phyloP scores from a whole-genome alignment of 2,113 vertebrate genomes.

The Lucifuga dentata region DNA sequence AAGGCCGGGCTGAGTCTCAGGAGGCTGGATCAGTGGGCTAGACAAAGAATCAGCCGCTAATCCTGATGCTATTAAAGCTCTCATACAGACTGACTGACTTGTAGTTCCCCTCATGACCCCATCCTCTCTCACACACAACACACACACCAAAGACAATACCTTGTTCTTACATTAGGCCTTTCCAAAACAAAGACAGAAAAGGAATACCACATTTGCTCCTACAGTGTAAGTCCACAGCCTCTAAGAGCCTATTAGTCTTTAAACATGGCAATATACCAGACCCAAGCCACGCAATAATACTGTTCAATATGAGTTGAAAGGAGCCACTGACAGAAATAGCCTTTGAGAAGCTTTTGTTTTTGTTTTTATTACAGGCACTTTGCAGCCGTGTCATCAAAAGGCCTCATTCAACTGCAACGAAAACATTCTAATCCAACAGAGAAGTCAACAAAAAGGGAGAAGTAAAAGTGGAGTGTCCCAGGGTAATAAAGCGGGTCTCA shows the following conservation, averaged over 20 bases:
- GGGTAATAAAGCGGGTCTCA: neutral
- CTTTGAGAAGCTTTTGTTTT: conserved; percentile 14
- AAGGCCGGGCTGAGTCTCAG: conserved; percentile 24
- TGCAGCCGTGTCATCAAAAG: neutral
- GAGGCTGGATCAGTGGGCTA: conserved; percentile 45
- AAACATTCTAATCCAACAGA: neutral
- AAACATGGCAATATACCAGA: neutral
- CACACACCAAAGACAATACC: conserved; percentile 1
- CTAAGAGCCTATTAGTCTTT: neutral
- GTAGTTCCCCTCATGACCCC: conserved; percentile 24
- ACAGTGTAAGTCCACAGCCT: conserved; percentile 1
- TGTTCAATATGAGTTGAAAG: neutral
- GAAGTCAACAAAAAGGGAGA: conserved; percentile 6
- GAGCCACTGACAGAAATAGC: conserved; percentile 28
- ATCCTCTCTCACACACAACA: conserved; percentile 14
- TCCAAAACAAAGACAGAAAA: conserved; percentile 34
- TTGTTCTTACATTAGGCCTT: neutral
- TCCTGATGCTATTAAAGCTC: conserved; percentile 67
- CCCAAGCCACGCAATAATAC: neutral
- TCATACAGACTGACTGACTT: conserved; percentile 22
- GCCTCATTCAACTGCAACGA: conserved; percentile 21
- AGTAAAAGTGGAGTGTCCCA: conserved; percentile 15
- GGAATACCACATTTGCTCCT: neutral
- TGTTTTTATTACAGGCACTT: conserved; percentile 8
- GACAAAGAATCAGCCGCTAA: conserved; percentile 71